Evolutionary conservation across 2,797 vertebrate genomes (phyloP).

Genomic region (Gambelia wislizenii): DNA sequence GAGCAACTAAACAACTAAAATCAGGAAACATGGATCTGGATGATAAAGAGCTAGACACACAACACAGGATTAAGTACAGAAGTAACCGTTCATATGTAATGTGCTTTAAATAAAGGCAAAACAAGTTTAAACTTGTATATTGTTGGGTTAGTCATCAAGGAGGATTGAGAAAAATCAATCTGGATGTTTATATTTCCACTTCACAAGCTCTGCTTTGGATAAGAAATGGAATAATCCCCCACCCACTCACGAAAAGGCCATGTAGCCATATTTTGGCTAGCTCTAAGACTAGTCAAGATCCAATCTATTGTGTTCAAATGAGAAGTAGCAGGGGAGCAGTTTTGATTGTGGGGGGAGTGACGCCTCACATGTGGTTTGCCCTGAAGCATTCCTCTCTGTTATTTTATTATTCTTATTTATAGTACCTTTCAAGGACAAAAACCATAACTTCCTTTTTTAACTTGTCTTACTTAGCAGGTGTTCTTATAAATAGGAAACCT

Average conservation of each 20-base stretch:
- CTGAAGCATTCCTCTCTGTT: neutral
- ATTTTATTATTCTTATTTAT: neutral
- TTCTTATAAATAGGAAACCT: constrained; percentile 4
- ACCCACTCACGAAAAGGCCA: neutral
- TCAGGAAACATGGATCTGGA: neutral
- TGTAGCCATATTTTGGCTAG: neutral
- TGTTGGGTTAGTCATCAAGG: neutral
- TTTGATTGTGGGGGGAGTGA: neutral
- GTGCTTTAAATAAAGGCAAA: too few species aligned
- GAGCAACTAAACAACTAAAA: neutral
- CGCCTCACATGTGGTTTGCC: neutral
- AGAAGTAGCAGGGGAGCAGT: neutral
- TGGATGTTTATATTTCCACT: neutral
- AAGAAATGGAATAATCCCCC: neutral
- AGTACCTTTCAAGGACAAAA: neutral
- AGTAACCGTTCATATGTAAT: neutral
- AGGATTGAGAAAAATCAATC: neutral
- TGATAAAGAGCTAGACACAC: neutral
- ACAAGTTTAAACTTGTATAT: neutral
- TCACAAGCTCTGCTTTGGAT: neutral
- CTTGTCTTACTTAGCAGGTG: neutral
- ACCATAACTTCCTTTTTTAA: neutral
- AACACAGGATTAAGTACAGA: neutral
- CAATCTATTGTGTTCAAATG: neutral
- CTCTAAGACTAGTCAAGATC: neutral